phyloP scores from a whole-genome alignment of 1,140 invertebrate genomes.

The Neodiprion pinetum region DNA sequence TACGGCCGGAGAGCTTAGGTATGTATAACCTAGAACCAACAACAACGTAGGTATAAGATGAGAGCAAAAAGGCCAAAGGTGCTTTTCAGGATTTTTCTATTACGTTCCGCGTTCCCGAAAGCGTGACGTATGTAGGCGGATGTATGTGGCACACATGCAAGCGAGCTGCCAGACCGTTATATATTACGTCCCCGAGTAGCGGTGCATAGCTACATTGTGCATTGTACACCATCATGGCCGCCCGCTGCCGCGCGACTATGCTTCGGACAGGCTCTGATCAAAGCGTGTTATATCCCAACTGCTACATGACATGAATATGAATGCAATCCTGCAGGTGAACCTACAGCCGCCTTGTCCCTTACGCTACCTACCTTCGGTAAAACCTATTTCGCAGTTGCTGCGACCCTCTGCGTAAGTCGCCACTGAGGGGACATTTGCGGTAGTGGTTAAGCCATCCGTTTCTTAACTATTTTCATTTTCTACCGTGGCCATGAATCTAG shows the following conservation, averaged over 20 bases:
- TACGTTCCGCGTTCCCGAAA: neutral
- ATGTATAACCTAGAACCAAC: no score
- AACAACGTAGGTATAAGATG: neutral
- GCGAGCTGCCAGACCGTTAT: neutral
- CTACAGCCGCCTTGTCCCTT: no score
- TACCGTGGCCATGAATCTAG: no score
- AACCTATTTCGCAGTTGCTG: no score
- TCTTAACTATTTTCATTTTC: no score
- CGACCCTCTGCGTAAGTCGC: no score
- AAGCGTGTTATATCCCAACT: neutral
- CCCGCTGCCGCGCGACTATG: neutral
- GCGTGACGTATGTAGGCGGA: neutral
- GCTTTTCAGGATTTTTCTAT: neutral
- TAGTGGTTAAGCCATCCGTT: no score
- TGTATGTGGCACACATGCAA: neutral
- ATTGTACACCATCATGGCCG: neutral
- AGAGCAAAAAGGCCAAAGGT: neutral
- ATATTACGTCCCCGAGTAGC: neutral
- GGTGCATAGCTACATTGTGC: neutral
- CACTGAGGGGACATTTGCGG: no score
- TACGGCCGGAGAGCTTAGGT: no score
- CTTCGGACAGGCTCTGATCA: conserved; percentile 3
- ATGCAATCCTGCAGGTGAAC: neutral
- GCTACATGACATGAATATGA: neutral
- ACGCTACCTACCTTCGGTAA: no score